Percentiles rank a stretch among this genome's conserved stretches.
Conservation (phyloP, 2,888 invertebrate genomes). For the Pyrrhosoma nymphula region DNA sequence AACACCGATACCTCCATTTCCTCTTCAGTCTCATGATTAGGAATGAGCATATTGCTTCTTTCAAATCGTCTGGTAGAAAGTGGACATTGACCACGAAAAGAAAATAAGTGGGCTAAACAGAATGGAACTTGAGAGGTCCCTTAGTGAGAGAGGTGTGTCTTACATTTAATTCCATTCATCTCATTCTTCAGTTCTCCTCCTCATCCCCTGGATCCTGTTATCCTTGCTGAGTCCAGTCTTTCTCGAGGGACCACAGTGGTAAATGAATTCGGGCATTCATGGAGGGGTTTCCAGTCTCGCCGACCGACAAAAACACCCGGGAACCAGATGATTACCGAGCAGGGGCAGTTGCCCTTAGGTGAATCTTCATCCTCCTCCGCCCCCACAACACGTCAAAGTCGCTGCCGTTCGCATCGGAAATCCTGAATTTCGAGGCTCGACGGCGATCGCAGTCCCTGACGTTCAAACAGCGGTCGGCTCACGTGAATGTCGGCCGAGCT, state of each 20-base stretch:
- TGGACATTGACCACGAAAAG: not conserved
- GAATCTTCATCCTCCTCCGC: not conserved
- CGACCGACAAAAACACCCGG: not conserved
- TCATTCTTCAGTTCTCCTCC: not conserved
- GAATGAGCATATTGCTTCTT: constrained; percentile 5
- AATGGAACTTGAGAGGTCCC: not conserved
- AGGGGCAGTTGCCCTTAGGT: constrained; percentile 1
- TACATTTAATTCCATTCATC: constrained; percentile 42
- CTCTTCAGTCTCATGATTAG: not conserved
- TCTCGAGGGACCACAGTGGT: not conserved
- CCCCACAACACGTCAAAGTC: not conserved
- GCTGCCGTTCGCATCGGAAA: not conserved
- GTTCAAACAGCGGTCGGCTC: not conserved
- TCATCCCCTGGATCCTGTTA: not conserved
- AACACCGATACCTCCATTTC: constrained; percentile 18
- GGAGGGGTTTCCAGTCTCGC: not conserved
- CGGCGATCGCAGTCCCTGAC: not conserved
- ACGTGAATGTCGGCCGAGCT: not conserved
- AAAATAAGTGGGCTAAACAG: constrained; percentile 12
- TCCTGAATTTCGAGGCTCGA: not conserved
- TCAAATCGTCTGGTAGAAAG: not conserved
- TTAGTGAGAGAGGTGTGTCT: not conserved
- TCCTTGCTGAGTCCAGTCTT: not conserved
- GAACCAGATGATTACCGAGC: constrained; percentile 32
- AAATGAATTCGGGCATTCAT: not conserved